Evolutionary conservation across 1,140 invertebrate species (phyloP).

Genomic region (Branchinecta lindahli): DNA sequence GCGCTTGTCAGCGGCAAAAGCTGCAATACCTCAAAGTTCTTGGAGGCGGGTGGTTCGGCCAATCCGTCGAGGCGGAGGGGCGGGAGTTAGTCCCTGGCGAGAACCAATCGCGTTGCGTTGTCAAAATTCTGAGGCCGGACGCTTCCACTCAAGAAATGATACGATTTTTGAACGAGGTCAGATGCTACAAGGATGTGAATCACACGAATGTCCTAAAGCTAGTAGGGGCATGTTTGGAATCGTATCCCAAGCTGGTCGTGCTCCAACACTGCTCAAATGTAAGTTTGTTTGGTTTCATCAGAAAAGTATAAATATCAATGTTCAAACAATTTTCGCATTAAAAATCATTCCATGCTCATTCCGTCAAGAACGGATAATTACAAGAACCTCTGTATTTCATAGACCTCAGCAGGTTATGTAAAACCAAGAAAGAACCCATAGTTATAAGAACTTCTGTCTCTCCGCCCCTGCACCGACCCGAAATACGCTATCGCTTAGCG

Average conservation of each 20-base stretch:
- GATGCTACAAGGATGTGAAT: constrained; percentile 43
- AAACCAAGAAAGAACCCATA: too few species aligned
- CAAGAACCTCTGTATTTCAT: too few species aligned
- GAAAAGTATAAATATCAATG: too few species aligned
- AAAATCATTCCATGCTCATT: too few species aligned
- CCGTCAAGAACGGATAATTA: too few species aligned
- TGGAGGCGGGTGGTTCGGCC: constrained; percentile 35
- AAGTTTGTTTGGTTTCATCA: constrained; percentile 23
- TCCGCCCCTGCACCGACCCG: too few species aligned
- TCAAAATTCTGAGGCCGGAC: constrained; percentile 54
- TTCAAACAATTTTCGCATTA: too few species aligned
- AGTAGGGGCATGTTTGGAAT: constrained; percentile 44
- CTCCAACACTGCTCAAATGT: constrained; percentile 46
- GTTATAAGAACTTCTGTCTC: too few species aligned
- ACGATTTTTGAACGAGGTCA: constrained; percentile 51
- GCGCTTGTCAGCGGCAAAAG: constrained; percentile 32
- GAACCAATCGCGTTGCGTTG: constrained; percentile 30
- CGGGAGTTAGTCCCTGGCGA: background rate
- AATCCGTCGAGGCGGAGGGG: constrained; percentile 18
- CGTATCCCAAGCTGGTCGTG: constrained; percentile 44
- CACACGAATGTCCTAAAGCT: constrained; percentile 45
- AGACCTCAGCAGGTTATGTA: too few species aligned
- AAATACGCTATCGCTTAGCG: too few species aligned
- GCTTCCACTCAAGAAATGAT: constrained; percentile 47
- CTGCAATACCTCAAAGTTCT: constrained; percentile 33